Conservation (phyloP, 2,797 vertebrate genomes). For the Cottoperca gobio region DNA sequence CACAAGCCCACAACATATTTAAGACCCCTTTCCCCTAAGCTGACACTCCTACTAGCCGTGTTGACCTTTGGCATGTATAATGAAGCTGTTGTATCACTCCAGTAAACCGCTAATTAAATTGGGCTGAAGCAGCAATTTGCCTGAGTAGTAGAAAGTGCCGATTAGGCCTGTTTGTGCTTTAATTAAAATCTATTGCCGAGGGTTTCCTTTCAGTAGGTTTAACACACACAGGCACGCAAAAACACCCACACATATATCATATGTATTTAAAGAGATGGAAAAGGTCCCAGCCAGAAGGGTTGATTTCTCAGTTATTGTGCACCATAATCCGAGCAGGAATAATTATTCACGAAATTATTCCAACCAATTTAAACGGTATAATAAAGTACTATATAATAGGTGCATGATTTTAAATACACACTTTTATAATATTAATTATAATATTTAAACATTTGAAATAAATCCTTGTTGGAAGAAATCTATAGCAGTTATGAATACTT, state of each 20-base stretch:
- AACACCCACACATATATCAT: not conserved
- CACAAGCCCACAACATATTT: slow-evolving; percentile 65
- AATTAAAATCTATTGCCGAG: slow-evolving; percentile 79
- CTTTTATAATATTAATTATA: not conserved
- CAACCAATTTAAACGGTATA: not conserved
- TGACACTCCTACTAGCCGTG: slow-evolving; percentile 62
- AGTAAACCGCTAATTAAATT: slow-evolving; percentile 84
- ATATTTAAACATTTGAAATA: not conserved
- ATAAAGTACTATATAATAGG: not conserved
- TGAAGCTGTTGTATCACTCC: slow-evolving; percentile 82
- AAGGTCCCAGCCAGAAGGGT: not conserved
- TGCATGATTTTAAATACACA: not conserved
- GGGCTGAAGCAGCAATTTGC: slow-evolving; percentile 82
- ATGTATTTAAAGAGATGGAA: slow-evolving; percentile 36
- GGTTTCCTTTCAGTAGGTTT: slow-evolving; percentile 56
- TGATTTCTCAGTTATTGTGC: not conserved
- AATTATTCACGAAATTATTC: not conserved
- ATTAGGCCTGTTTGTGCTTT: slow-evolving; percentile 81
- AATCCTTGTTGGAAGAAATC: not conserved
- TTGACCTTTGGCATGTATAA: slow-evolving; percentile 83
- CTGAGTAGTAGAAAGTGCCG: slow-evolving; percentile 73
- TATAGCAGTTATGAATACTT: not conserved
- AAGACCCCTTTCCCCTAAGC: slow-evolving; percentile 46
- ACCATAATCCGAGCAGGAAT: not conserved
- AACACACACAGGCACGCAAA: slow-evolving; percentile 23